Evolutionary conservation across 2,113 vertebrate genomes (phyloP).

Genomic region (Dendropsophus ebraccatus): DNA sequence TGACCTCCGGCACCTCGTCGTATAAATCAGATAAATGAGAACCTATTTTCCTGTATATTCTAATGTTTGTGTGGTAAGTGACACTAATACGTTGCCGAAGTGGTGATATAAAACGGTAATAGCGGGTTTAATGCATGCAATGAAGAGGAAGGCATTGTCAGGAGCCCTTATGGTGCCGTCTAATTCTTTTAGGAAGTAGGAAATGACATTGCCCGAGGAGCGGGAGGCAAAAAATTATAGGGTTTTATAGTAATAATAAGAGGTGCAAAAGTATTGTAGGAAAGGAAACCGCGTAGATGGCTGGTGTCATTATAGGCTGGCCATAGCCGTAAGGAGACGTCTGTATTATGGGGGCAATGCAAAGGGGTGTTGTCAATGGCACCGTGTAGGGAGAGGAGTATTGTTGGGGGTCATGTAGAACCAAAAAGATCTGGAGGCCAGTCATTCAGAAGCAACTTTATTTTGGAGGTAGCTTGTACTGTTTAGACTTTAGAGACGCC

Average conservation of each 20-base stretch:
- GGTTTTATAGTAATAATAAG: not conserved
- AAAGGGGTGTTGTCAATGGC: not conserved
- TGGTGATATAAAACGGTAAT: constrained; percentile 53
- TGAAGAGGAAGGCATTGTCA: constrained; percentile 43
- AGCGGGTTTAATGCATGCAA: constrained; percentile 31
- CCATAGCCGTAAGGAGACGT: not conserved
- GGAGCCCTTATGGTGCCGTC: constrained; percentile 3
- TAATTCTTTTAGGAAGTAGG: constrained; percentile 35
- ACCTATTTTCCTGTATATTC: constrained; percentile 57
- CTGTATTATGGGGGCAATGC: not conserved
- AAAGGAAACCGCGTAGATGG: not conserved
- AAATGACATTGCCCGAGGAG: constrained; percentile 8
- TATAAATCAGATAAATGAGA: constrained; percentile 58
- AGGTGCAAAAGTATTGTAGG: not conserved
- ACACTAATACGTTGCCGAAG: constrained; percentile 54
- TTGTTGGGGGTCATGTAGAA: not conserved
- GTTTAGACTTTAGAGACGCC: too few relatives aligned
- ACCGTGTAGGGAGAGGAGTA: not conserved
- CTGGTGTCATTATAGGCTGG: not conserved
- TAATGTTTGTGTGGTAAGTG: constrained; percentile 57
- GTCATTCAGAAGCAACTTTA: too few relatives aligned
- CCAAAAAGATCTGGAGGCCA: too few relatives aligned
- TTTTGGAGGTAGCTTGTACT: too few relatives aligned
- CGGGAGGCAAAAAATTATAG: not conserved
- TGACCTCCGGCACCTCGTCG: constrained; percentile 50